Conservation (phyloP, 2,888 invertebrate species). For the Melitaea athalia region DNA sequence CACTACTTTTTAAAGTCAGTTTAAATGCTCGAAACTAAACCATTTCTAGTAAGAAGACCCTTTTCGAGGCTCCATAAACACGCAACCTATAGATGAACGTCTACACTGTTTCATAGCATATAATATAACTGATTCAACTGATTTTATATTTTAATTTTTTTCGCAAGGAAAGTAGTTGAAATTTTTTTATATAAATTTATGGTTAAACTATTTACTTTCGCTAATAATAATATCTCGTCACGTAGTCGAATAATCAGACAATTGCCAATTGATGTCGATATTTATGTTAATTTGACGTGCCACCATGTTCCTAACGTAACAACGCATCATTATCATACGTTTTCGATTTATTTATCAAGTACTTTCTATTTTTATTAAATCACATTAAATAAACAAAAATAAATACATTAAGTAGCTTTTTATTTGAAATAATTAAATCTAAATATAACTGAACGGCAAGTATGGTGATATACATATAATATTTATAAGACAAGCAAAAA, state of each 20-base stretch:
- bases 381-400: not conserved
- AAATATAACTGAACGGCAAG: too few relatives aligned
- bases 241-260: constrained; percentile 65
- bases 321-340: not conserved
- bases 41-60: too few relatives aligned
- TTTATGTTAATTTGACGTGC: constrained; percentile 42
- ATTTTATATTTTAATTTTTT: not conserved
- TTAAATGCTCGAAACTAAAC: too few relatives aligned
- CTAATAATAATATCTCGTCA: constrained; percentile 56
- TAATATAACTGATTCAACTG: not conserved
- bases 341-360: not conserved
- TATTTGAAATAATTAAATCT: too few relatives aligned
- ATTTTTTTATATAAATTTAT: not conserved
- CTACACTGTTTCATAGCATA: too few relatives aligned
- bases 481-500: not conserved
- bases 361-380: not conserved
- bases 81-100: too few relatives aligned
- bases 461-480: too few relatives aligned
- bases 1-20: too few relatives aligned
- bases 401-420: not conserved
- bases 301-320: not conserved
- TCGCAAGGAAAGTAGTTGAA: not conserved
- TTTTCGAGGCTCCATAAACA: too few relatives aligned
- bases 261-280: constrained; percentile 48
- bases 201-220: constrained; percentile 60